phyloP scores from a whole-genome alignment of 2,888 invertebrate genomes.

The Acholoe squamosa region DNA sequence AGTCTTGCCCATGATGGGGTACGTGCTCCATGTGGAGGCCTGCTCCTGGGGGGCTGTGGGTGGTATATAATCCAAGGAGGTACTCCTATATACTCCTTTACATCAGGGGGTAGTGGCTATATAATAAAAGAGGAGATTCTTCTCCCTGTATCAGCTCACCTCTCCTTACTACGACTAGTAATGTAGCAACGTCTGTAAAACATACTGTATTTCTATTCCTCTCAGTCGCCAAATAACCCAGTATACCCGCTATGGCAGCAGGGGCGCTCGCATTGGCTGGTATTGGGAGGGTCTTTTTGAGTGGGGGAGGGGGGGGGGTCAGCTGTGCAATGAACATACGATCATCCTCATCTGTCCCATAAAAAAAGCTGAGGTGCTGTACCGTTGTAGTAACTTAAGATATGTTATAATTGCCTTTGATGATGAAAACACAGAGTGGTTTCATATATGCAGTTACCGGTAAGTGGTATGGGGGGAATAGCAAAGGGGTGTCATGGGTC shows the following conservation, averaged over 20 bases:
- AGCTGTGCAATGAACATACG: background rate
- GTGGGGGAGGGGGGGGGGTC: too few relatives aligned
- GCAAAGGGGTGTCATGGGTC: background rate
- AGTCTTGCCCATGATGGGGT: constrained; percentile 50
- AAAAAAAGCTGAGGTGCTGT: background rate
- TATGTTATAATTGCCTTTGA: too few relatives aligned
- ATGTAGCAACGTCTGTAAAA: background rate
- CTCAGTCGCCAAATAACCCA: constrained; percentile 1
- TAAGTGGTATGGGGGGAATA: background rate
- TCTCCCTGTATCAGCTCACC: background rate
- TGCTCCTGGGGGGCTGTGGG: background rate
- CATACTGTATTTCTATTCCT: constrained; percentile 14
- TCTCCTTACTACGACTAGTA: background rate
- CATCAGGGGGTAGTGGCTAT: background rate
- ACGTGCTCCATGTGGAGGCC: constrained; percentile 35
- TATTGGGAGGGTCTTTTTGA: background rate
- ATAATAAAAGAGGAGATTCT: background rate
- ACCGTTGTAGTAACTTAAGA: too few relatives aligned
- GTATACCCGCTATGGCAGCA: background rate
- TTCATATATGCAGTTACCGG: background rate
- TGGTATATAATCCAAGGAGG: background rate
- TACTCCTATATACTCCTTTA: background rate
- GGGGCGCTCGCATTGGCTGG: background rate
- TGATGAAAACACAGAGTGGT: too few relatives aligned
- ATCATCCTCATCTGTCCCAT: background rate